Evolutionary conservation across 2,888 invertebrate genomes (phyloP).

Genomic region (Tipula unca): DNA sequence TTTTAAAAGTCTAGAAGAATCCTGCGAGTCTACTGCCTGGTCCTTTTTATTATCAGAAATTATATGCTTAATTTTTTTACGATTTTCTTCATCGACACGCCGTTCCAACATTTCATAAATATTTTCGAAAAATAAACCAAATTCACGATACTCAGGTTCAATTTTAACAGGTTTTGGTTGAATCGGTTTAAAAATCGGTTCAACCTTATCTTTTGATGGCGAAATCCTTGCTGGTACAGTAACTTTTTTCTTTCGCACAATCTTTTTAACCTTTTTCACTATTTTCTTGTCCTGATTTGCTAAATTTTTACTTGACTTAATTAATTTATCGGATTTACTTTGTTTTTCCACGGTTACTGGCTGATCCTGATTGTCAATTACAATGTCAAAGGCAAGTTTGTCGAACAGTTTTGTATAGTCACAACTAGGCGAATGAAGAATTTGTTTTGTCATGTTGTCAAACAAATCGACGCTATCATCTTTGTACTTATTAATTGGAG

Average conservation of each 20-base stretch:
- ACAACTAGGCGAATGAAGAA: conserved; percentile 35
- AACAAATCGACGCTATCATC: conserved; percentile 35
- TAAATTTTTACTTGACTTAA: background rate
- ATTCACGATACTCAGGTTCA: background rate
- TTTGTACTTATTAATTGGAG: background rate
- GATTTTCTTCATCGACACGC: background rate
- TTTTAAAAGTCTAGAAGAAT: background rate
- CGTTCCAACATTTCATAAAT: conserved; percentile 14
- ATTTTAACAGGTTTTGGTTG: background rate
- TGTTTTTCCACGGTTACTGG: background rate
- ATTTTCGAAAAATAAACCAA: background rate
- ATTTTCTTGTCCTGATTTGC: background rate
- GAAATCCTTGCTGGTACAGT: background rate
- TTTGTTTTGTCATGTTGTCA: conserved; percentile 35
- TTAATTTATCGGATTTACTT: background rate
- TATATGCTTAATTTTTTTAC: background rate
- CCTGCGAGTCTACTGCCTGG: background rate
- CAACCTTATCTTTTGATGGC: background rate
- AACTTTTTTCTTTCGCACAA: background rate
- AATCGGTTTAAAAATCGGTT: background rate
- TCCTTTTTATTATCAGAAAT: background rate
- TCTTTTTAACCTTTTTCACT: background rate
- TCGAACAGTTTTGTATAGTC: conserved; percentile 38
- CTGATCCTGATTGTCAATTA: background rate
- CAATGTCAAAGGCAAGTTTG: background rate